Evolutionary conservation across 2,888 invertebrate species (phyloP), one percentile per base, ranked within the genome.

Genomic region (Brachycybe producta): DNA sequence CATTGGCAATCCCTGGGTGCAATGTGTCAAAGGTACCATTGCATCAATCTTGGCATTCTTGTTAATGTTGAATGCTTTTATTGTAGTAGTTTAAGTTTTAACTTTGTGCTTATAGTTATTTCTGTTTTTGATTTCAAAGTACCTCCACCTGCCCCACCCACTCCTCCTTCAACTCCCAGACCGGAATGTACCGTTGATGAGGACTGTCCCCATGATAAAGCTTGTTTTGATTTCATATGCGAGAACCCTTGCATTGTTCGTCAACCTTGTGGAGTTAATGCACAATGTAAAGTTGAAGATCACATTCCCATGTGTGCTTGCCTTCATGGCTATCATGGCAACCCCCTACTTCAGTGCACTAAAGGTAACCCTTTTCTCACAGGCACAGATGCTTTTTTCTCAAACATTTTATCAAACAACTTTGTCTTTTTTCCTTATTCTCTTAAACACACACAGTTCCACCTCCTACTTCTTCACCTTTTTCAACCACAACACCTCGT

Each of bases 1-100:
- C 62, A 84, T 85, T 62, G 91, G 91, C 40, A 83, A 90, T 68
- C 87, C 91, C 2, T 82, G 87, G 62, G 75, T 80, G 28, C 75
- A 76, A 43, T 91, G 91, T 64, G 76, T 78, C 60, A 74, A 80
- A 21, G 63, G 67, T 67, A 50, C n/a, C n/a, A n/a, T n/a, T n/a
- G n/a, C n/a, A n/a, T n/a, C n/a, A n/a, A n/a, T n/a, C n/a, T n/a
- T n/a, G n/a, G n/a, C n/a, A n/a, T n/a, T n/a, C n/a, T n/a, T n/a
- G n/a, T n/a, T n/a, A n/a, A n/a, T n/a, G n/a, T n/a, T n/a, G n/a
- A n/a, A n/a, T n/a, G n/a, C n/a, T n/a, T n/a, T n/a, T n/a, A n/a
- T n/a, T n/a, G n/a, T n/a, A n/a, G n/a, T n/a, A n/a, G n/a, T n/a
- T n/a, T n/a, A n/a, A n/a, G n/a, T n/a, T n/a, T n/a, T n/a, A n/a